Evolutionary conservation across 64 coral and sea anemone genomes (phyloP), one percentile per base, ranked within the genome.

Genomic region (Anthopleura sola): DNA sequence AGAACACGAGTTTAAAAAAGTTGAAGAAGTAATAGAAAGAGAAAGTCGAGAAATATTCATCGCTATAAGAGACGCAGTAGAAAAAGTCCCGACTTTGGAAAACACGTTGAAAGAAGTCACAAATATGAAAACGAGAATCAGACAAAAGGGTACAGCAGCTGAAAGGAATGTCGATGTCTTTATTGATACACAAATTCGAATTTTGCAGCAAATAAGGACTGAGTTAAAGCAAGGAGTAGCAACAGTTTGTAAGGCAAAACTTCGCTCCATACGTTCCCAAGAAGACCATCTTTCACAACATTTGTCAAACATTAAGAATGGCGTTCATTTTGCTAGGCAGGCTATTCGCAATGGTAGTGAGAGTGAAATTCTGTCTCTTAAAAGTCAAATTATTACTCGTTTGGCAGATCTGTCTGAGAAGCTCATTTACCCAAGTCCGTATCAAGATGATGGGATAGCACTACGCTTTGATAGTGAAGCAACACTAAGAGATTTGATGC

Each of bases 191-290:
- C 51, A 62, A 36, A 81, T 88, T 48, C n/a, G 36, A 14, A 54
- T 88, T n/a, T 33, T 88, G 12, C 36, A 88, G 53, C 19, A 60
- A 88, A 36, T 46, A 24, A 39, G 76, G 26, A n/a, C 62, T 34
- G 31, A 78, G 37, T 8, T 88, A 33, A 88, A 88, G 57, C 49
- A 80, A 53, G 86, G 82, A 33, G 82, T 83, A 36, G 55, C 9
- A 8, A 60, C 82, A 19, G 82, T 83, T 37, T 36, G 46, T 10
- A 83, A 36, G 28, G 55, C 82, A 33, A 83, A 83, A 20, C 82
- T 56, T n/a, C 55, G 32, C 49, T 37, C 32, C n/a, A 38, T 83
- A 38, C 23, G 47, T 33, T 57, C 5, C 12, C 82, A 83, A 17
- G 49, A 56, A 36, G 55, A 60, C 0, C 48, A 60, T 2, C 48